These are phyloP conservation scores for Lycocerus yunnanus DNA, from an alignment of 2,888 invertebrate genomes.

Conservation along the genomic window DNA sequence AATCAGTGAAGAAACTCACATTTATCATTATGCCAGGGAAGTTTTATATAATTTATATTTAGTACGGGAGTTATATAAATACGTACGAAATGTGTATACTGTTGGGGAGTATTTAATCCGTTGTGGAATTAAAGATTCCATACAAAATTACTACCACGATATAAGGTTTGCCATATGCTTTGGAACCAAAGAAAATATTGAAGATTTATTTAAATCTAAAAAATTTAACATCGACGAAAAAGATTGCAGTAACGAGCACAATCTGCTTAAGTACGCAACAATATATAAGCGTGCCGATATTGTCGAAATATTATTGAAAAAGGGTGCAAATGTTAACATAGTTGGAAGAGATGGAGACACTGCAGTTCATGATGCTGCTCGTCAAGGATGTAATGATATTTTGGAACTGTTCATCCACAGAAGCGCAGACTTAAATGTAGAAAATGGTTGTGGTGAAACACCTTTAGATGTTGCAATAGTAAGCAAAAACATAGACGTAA, in stretches of 20 bases:
- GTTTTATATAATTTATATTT: not conserved
- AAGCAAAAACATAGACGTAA: not conserved
- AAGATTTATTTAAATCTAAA: not conserved
- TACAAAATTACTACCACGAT: not conserved
- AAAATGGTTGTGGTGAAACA: not conserved
- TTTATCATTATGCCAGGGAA: not conserved
- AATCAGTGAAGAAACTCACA: not conserved
- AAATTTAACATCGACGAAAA: not conserved
- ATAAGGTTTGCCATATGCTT: not conserved
- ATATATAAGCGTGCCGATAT: not conserved
- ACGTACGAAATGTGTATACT: not conserved
- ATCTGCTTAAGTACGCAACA: conserved; percentile 4
- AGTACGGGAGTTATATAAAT: not conserved
- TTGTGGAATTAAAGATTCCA: not conserved
- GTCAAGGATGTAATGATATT: not conserved
- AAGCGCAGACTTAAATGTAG: not conserved
- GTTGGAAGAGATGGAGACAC: not conserved
- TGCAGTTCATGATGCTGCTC: conserved; percentile 5
- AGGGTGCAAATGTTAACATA: not conserved
- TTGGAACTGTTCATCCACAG: not conserved
- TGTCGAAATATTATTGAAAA: not conserved
- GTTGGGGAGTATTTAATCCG: not conserved
- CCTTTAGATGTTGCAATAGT: not conserved
- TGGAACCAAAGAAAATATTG: not conserved
- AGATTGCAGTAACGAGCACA: not conserved